Percentiles rank a stretch among this genome's conserved stretches.
Evolutionary conservation across 2,113 vertebrate genomes (phyloP).

Genomic region (Hemicordylus capensis): DNA sequence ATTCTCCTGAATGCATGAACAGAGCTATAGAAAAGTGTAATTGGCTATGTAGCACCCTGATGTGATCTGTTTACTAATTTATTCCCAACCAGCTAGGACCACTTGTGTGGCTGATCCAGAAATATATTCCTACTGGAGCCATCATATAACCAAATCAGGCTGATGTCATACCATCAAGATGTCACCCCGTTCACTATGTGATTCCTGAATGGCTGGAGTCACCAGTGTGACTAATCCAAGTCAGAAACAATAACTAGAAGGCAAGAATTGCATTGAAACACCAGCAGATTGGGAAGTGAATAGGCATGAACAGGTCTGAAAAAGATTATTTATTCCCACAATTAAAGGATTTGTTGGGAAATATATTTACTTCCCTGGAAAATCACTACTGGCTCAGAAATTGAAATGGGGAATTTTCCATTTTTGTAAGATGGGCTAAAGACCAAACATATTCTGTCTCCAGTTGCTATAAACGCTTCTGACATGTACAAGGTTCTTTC

Average conservation of each 20-base stretch:
- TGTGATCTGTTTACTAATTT: not conserved
- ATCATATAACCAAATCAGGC: not conserved
- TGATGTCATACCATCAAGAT: not conserved
- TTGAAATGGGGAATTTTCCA: too few species aligned
- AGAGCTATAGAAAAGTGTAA: too few species aligned
- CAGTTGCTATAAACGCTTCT: too few species aligned
- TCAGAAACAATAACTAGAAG: not conserved
- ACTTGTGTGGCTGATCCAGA: not conserved
- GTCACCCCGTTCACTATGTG: not conserved
- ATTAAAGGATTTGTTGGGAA: too few species aligned
- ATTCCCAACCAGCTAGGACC: not conserved
- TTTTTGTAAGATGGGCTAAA: too few species aligned
- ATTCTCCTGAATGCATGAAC: too few species aligned
- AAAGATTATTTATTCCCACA: too few species aligned
- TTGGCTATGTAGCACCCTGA: too few species aligned
- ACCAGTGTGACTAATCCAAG: not conserved
- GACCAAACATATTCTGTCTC: too few species aligned
- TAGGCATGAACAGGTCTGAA: not conserved
- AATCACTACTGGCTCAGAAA: too few species aligned
- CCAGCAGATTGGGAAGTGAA: not conserved
- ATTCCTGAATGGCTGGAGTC: not conserved
- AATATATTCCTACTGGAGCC: not conserved
- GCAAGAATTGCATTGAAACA: not conserved
- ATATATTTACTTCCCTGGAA: too few species aligned
- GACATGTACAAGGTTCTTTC: too few species aligned